A percentile compares a stretch with the other conserved stretches of the same genome.
Conservation (phyloP, 2,113 vertebrate species). For the Regulus satrapa region DNA sequence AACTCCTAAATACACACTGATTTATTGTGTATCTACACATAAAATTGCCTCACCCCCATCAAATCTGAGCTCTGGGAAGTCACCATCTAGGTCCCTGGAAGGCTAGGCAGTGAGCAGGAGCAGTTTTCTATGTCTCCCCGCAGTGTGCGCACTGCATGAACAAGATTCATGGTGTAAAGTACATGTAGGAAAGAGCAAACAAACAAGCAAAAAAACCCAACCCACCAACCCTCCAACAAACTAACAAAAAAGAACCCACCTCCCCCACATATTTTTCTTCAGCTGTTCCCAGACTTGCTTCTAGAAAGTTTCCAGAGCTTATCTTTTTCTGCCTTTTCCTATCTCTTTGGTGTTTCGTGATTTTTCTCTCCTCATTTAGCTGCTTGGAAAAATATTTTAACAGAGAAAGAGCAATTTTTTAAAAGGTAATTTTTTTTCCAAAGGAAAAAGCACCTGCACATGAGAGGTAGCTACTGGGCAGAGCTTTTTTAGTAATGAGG, state of each 20-base stretch:
- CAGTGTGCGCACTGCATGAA: background rate
- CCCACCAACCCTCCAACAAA: rapidly evolving
- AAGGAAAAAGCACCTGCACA: background rate
- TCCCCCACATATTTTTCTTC: rapidly evolving
- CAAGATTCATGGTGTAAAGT: background rate
- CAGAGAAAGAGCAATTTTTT: background rate
- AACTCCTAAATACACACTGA: background rate
- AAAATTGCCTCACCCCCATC: background rate
- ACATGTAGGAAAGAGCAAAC: background rate
- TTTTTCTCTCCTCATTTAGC: background rate
- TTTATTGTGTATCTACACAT: background rate
- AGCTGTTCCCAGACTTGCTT: background rate
- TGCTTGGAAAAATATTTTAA: background rate
- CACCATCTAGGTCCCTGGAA: background rate
- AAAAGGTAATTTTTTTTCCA: background rate
- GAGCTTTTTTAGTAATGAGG: background rate
- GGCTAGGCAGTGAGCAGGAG: background rate
- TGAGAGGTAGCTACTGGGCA: background rate
- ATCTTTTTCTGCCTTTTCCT: background rate
- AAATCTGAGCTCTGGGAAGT: background rate
- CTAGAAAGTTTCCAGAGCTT: background rate
- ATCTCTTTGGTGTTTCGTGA: background rate
- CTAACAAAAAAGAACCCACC: background rate
- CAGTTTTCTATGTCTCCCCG: background rate
- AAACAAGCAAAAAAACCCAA: background rate